A percentile compares a stretch with the other conserved stretches of the same genome.
Evolutionary conservation across 2,797 vertebrate species (phyloP).

Genomic region (Podargus strigoides): DNA sequence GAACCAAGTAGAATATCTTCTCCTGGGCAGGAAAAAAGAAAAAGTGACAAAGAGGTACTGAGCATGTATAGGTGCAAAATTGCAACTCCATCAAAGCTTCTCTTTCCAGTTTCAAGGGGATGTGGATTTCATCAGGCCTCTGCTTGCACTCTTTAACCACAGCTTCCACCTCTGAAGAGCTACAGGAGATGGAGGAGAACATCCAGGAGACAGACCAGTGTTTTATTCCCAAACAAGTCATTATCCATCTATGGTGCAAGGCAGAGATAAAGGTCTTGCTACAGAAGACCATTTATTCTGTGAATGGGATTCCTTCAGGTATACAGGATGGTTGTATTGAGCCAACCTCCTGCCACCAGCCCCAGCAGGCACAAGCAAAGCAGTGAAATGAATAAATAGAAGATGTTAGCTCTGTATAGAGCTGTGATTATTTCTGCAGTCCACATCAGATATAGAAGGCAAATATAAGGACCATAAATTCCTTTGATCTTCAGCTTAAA

Average conservation of each 20-base stretch:
- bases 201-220: not conserved
- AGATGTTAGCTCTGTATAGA: not conserved
- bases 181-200: not conserved
- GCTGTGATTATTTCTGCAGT: not conserved
- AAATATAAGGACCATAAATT: not conserved
- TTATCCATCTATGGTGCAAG: not conserved
- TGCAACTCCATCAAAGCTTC: not conserved
- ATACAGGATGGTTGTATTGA: accelerated
- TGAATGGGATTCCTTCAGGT: not conserved
- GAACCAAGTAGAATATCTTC: not conserved
- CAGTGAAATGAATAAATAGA: not conserved
- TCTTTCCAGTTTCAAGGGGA: not conserved
- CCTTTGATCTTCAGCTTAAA: not conserved
- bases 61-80: not conserved
- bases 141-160: not conserved
- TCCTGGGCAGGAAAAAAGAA: not conserved
- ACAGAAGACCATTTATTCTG: not conserved
- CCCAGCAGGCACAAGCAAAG: not conserved
- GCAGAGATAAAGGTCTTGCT: not conserved
- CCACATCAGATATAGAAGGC: not conserved
- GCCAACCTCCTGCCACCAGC: not conserved
- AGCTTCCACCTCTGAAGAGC: not conserved
- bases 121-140: not conserved
- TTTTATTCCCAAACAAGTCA: not conserved
- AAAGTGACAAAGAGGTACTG: not conserved